A percentile compares a stretch with the other conserved stretches of the same genome.
Conservation (phyloP, 2,113 vertebrate species). For the Tachuris rubrigastra region DNA sequence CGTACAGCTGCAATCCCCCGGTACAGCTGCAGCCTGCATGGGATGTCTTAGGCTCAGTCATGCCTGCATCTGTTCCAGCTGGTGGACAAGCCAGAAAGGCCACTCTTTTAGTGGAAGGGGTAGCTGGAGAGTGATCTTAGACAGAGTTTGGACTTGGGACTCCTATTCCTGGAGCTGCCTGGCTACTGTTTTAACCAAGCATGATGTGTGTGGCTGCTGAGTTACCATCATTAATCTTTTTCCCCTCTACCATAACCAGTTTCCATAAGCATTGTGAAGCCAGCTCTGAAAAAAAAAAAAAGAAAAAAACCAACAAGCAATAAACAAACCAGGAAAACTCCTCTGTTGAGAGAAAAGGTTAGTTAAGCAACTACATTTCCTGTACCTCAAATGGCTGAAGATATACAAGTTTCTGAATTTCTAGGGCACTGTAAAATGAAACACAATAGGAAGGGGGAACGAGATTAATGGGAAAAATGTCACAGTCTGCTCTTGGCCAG, state of each 20-base stretch:
- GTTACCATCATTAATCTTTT: background rate
- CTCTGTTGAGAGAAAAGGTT: background rate
- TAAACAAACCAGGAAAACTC: background rate
- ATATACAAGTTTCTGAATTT: slow-evolving; percentile 12
- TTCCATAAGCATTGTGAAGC: background rate
- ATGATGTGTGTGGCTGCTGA: background rate
- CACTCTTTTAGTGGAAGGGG: background rate
- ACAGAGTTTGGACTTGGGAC: background rate
- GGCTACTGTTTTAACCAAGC: background rate
- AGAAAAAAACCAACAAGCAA: background rate
- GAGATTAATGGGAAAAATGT: background rate
- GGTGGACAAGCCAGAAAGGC: background rate
- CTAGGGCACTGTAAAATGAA: background rate
- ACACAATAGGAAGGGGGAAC: background rate
- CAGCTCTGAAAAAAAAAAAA: background rate
- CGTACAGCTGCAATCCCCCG: background rate
- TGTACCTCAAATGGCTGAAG: background rate
- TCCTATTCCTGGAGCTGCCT: background rate
- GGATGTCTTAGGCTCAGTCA: background rate
- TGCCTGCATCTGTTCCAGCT: background rate
- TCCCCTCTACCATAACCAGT: background rate
- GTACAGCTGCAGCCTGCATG: background rate
- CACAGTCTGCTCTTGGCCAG: background rate
- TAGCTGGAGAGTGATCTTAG: background rate
- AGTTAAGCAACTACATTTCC: background rate